Base-by-base conservation (phyloP, 2,113 vertebrate species). In the Pycnonotus jocosus region DNA sequence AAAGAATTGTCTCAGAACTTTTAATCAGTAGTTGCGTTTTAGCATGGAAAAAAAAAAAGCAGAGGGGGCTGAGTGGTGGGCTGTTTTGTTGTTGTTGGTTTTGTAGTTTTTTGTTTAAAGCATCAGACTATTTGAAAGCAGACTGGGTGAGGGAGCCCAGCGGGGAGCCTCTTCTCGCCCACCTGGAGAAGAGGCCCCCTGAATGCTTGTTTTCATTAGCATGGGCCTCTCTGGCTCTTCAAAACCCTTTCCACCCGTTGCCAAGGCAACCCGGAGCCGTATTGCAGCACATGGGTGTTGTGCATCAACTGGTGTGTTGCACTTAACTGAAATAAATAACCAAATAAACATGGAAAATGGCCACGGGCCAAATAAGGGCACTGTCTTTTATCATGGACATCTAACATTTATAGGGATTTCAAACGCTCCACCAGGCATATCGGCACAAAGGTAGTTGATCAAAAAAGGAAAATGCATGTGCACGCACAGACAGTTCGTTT, bases 191-290 rank as follows among this genome's bases (percentile, higher is more conserved):
- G 90, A 93, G 87, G 86, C 84, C 65, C 93, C 81, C 66, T 79
- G 68, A 93, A 94, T 57, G 78, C 83, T 91, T 92, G 74, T 92
- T 96, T 95, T 93, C 94, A 96, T 96, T 91, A 94, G 72, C 77
- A 66, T 79, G 81, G 96, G 93, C 92, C 93, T 97, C 86, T 92
- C 94, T 92, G 72, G 87, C 92, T 97, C 86, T 96, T 97, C 92
- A 86, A 96, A 95, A 96, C 96, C 81, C 82, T 94, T 89, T 96
- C 91, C 96, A 90, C 78, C 69, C 79, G 97, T 98, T 97, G 92
- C 97, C 96, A 98, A 98, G 97, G 97, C 96, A 97, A 98, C 97
- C 51, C 4, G 5, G 86, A 95, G 80, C 88, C 5, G 66, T 90
- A 93, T 30, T 94, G 95, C 95, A 20, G 96, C 93, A 88, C 95